Evolutionary conservation across 2,888 invertebrate species (phyloP).

Genomic region (Cheilosia vulpina): DNA sequence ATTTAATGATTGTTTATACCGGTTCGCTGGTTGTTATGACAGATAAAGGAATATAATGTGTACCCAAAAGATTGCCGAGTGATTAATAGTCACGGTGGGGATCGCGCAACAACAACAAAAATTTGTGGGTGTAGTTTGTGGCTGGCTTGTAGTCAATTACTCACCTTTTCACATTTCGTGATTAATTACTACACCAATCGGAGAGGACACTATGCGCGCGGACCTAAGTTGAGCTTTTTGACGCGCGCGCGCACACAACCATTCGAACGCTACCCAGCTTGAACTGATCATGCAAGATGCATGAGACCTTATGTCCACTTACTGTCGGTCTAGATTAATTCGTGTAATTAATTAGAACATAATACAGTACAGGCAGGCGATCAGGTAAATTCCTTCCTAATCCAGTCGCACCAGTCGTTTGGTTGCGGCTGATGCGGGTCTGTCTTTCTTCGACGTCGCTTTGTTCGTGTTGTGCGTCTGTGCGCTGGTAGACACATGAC

Average conservation of each 20-base stretch:
- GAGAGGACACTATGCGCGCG: constrained; percentile 66
- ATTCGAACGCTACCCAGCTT: constrained; percentile 55
- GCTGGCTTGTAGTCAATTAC: constrained; percentile 73
- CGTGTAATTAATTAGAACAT: constrained; percentile 75
- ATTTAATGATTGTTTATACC: constrained; percentile 70
- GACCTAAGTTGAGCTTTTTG: constrained; percentile 61
- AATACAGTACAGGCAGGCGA: constrained; percentile 60
- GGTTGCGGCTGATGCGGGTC: too few species aligned
- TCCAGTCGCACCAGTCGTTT: constrained; percentile 34
- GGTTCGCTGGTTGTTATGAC: constrained; percentile 62
- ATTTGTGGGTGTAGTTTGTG: constrained; percentile 74
- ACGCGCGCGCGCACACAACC: constrained; percentile 18
- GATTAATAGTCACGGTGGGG: constrained; percentile 65
- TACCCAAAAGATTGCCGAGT: constrained; percentile 58
- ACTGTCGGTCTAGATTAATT: constrained; percentile 75
- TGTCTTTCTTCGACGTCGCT: constrained; percentile 13
- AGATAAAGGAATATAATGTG: constrained; percentile 22
- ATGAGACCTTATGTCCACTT: constrained; percentile 75
- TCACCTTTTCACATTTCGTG: constrained; percentile 71
- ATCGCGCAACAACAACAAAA: constrained; percentile 39
- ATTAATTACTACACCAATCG: constrained; percentile 66
- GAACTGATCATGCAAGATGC: constrained; percentile 54
- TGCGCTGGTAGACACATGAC: constrained; percentile 43
- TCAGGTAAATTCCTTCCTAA: constrained; percentile 74
- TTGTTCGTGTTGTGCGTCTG: constrained; percentile 29